Evolutionary conservation across 2,113 vertebrate genomes (phyloP).

Genomic region (Hypomesus transpacificus): DNA sequence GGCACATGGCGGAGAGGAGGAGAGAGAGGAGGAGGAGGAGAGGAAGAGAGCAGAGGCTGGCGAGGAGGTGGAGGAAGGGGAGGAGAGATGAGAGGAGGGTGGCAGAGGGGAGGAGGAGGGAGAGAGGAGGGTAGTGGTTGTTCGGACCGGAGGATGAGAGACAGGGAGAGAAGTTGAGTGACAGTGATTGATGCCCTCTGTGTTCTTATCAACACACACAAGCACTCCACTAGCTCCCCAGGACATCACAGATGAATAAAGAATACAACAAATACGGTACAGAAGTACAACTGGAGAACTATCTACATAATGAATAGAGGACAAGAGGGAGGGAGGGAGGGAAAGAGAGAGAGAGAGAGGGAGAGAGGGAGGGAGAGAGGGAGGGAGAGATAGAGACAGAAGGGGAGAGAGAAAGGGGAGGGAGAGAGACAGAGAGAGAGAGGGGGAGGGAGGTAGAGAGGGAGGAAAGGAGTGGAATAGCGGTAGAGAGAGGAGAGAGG

Average conservation of each 20-base stretch:
- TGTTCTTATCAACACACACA: slow-evolving; percentile 51
- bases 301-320: slow-evolving; percentile 63
- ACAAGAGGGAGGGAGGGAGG: slow-evolving; percentile 36
- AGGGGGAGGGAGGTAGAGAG: neutral
- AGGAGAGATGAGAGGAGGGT: neutral
- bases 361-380: neutral
- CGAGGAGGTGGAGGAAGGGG: slow-evolving; percentile 9
- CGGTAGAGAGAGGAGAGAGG: neutral
- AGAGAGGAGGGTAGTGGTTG: neutral
- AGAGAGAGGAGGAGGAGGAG: neutral
- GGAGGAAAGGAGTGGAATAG: neutral
- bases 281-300: slow-evolving; percentile 8
- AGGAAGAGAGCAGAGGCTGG: neutral
- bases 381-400: too few species aligned
- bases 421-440: slow-evolving; percentile 15
- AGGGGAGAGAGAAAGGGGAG: slow-evolving; percentile 2
- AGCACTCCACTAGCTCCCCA: slow-evolving; percentile 40
- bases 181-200: slow-evolving; percentile 82
- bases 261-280: slow-evolving; percentile 56
- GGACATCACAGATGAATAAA: slow-evolving; percentile 54
- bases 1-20: slow-evolving; percentile 11
- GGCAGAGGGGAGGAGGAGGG: slow-evolving; percentile 11
- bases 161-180: slow-evolving; percentile 58
- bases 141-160: slow-evolving; percentile 56
- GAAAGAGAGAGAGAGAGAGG: slow-evolving; percentile 12